phyloP scores from a whole-genome alignment of 2,113 vertebrate genomes.

The Brevimyrus niger region DNA sequence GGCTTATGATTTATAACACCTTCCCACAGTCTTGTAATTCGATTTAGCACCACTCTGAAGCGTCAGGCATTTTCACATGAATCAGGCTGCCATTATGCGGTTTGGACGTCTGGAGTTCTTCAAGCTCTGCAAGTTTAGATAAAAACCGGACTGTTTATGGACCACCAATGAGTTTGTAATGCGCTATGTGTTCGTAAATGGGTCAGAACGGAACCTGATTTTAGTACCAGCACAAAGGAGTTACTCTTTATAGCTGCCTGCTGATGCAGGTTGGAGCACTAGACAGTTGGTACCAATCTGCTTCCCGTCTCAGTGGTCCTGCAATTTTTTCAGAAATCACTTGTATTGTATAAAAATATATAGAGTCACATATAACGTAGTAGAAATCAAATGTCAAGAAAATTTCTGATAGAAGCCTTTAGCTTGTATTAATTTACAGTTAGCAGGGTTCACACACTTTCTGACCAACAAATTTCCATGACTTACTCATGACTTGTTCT shows the following conservation, averaged over 20 bases:
- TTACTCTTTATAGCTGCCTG: neutral
- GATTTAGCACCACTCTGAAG: neutral
- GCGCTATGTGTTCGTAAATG: neutral
- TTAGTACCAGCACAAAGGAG: neutral
- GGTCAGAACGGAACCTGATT: neutral
- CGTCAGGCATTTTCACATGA: neutral
- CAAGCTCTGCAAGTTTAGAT: neutral
- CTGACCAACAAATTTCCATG: neutral
- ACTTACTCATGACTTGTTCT: neutral
- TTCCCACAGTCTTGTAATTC: neutral
- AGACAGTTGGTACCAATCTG: neutral
- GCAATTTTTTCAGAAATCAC: neutral
- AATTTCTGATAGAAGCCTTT: neutral
- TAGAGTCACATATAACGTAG: neutral
- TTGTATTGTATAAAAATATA: neutral
- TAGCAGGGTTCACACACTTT: neutral
- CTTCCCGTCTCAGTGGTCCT: neutral
- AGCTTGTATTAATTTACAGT: neutral
- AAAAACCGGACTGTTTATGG: constrained; percentile 1
- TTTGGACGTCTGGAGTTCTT: neutral
- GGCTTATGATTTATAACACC: neutral
- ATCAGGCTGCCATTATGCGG: neutral
- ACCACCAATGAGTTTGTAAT: neutral
- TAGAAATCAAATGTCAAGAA: neutral
- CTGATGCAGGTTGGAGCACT: neutral